Percentiles rank a stretch among this genome's conserved stretches.
phyloP scores from a whole-genome alignment of 2,888 invertebrate genomes.

The Octodonta nipae region DNA sequence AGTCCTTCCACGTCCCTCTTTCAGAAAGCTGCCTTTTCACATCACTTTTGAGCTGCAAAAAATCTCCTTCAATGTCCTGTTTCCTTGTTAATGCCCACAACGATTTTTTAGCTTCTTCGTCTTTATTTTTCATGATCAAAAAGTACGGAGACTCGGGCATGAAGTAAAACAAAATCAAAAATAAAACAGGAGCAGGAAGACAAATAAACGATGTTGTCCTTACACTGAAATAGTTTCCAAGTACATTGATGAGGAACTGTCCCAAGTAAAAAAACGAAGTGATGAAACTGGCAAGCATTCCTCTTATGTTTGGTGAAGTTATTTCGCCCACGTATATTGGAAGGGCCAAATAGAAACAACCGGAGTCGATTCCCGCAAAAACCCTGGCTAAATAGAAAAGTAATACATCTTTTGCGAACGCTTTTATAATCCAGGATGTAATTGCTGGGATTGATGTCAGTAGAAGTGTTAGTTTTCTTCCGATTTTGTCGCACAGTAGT shows the following conservation, averaged over 20 bases:
- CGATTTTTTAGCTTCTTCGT: constrained; percentile 18
- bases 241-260: constrained; percentile 32
- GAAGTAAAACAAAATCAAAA: constrained; percentile 42
- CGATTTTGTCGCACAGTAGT: constrained; percentile 21
- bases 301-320: constrained; percentile 7
- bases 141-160: constrained; percentile 44
- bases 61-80: constrained; percentile 20
- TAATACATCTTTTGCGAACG: constrained; percentile 16
- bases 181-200: constrained; percentile 42
- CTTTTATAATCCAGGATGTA: constrained; percentile 18
- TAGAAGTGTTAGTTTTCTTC: constrained; percentile 24
- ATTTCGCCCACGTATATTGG: constrained; percentile 10
- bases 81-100: constrained; percentile 19
- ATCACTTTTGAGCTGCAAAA: constrained; percentile 17
- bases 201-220: constrained; percentile 41
- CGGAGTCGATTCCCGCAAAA: constrained; percentile 19
- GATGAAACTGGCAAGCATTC: constrained; percentile 14
- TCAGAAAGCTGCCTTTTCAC: constrained; percentile 27
- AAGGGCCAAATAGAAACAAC: constrained; percentile 14
- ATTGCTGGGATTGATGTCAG: constrained; percentile 22
- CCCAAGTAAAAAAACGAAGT: constrained; percentile 20
- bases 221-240: constrained; percentile 40
- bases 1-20: constrained; percentile 25
- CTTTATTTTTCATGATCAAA: constrained; percentile 18
- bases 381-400: constrained; percentile 23